Base-by-base conservation (phyloP, 2,797 vertebrate species). In the Helarctos malayanus region DNA sequence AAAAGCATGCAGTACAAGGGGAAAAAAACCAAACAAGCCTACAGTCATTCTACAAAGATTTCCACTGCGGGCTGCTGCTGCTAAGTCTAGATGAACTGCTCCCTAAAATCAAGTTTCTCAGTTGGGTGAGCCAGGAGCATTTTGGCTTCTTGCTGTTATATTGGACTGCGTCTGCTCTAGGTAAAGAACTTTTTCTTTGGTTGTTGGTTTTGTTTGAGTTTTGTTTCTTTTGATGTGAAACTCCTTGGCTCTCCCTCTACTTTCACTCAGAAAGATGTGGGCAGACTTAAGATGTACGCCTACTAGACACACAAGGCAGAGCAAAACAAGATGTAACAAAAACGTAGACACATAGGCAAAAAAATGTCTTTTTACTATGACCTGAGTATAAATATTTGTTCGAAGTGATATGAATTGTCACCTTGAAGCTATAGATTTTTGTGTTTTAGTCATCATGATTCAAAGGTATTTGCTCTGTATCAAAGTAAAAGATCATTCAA, bases 151-250 rank as follows among this genome's bases (percentile, higher is more conserved):
- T 83, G 16, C 6, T 85, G 7, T 32, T 81, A 4, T 9, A n/a
- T 19, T 3, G 3, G 41, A 7, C 38, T 41, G 19, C 23, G 71
- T 87, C 23, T 57, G 2, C 8, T 71, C 5, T 5, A 29, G 27
- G 25, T 52, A 13, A 63, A 90, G 57, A 89, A 3, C 2, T 19
- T 92, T 45, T 29, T 32, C 7, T 87, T 89, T 78, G 21, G 32
- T 35, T 76, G 11, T 38, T 76, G 29, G 3, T 65, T 85, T 45
- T 69, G 87, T 94, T 35, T 91, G 25, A 71, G 19, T 61, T 95
- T 73, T 93, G 10, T 90, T 92, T 80, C 54, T 89, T 94, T 89
- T 88, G 23, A 85, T 85, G 13, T 78, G 71, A 90, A 85, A 92
- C n/a, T 93, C 52, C 21, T 87, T 96, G 83, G 2, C 4, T 97